Evolutionary conservation across 2,888 invertebrate species (phyloP), one percentile per base, ranked within the genome.

Genomic region (Erannis defoliaria): DNA sequence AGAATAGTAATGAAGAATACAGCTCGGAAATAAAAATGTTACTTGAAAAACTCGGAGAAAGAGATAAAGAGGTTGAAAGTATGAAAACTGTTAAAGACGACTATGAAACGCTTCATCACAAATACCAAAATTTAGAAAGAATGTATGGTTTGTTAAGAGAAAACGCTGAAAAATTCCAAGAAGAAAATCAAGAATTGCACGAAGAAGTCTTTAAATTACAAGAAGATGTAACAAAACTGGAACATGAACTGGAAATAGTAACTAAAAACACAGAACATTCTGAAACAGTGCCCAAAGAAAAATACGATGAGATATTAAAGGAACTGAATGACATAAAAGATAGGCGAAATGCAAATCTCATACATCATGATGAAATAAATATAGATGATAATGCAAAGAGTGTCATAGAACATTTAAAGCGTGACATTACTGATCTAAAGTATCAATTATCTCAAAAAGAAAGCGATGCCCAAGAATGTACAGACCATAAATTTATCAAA

Each of bases 111-210:
- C 67, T 93, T 37, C 82, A 80, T 42, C 90, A 93, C 67, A 93
- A 93, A 71, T 93, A 93, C 79, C 88, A 90, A 66, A 93, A 90
- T 76, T 77, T 93, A 35, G 93, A 93, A 75, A 89, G 85, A 54
- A 82, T 93, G 60, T 86, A 93, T 62, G 78, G 87, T 43, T 66
- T 92, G 10, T 68, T 93, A 43, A 87, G 84, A 67, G 93, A 93
- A 73, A 93, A 93, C 42, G 90, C 90, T 29, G 93, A 93, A 62
- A 93, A 91, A 64, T 93, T 92, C 66, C 93, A 93, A 77, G 93
- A 93, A 78, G 93, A 93, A 73, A 93, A 93, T 72, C 90, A 93
- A 72, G 90, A 93, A n/a, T 74, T 93, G 53, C 90, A 93, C 38
- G 93, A 93, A 83, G 93, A 93, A 74, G 82, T 92, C 0, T 93